phyloP scores from a whole-genome alignment of 37 sponge, comb jelly and placozoan genomes.

The Cliona cf. orientalis region DNA sequence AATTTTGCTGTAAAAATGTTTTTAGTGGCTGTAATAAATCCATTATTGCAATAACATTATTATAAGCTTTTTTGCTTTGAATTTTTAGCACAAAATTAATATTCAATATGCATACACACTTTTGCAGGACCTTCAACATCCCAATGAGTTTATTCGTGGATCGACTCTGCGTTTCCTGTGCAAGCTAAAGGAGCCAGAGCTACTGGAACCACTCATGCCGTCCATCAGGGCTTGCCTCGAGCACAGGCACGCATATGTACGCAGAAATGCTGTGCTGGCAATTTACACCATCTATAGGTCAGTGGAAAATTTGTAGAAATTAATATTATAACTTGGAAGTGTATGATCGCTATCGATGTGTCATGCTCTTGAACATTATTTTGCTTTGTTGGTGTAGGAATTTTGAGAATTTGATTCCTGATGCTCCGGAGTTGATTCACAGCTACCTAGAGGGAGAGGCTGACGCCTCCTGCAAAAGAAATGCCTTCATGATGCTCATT shows the following conservation, averaged over 20 bases:
- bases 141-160: constrained; percentile 98
- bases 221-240: constrained; percentile 96
- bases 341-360: neutral
- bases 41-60: no score
- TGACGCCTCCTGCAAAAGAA: constrained; percentile 98
- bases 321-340: neutral
- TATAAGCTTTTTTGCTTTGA: neutral
- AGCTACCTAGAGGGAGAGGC: constrained; percentile 93
- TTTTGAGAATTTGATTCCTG: constrained; percentile 94
- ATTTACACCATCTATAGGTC: constrained; percentile 99
- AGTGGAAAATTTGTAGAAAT: constrained; percentile 19
- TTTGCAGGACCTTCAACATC: constrained; percentile 97
- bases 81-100: no score
- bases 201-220: constrained; percentile 99
- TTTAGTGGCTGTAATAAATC: no score
- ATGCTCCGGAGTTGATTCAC: constrained; percentile 98
- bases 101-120: no score
- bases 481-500: constrained; percentile 99
- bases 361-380: no score
- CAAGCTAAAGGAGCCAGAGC: constrained; percentile 97
- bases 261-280: constrained; percentile 98
- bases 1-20: no score
- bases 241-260: constrained; percentile 95
- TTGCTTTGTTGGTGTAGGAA: constrained; percentile 44
- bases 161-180: constrained; percentile 98